Base-by-base conservation (phyloP, 2,113 vertebrate genomes). In the Myrmecophaga tridactyla region DNA sequence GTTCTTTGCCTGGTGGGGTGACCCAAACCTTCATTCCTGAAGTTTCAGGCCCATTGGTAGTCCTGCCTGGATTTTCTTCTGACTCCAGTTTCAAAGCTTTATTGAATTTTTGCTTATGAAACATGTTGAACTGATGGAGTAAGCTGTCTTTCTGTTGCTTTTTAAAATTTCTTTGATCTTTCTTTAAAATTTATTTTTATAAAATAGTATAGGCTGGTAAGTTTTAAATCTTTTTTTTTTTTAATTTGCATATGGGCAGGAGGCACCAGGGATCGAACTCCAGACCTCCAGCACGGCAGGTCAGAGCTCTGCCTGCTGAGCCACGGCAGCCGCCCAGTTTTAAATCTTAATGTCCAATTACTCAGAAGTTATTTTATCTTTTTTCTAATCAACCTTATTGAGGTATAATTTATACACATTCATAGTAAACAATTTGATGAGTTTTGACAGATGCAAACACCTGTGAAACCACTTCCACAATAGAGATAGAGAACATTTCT, bases 211-310 rank as follows among this genome's bases (percentile, higher is more conserved):
- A 80, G 70, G 41, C 13, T 87, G 46, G 43, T 67, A 67, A 72
- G 63, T 60, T 90, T 92, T 84, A 87, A 81, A 43, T 89, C 34
- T 93, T 91, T n/a, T n/a, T n/a, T n/a, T n/a, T n/a, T n/a, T n/a
- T n/a, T n/a, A n/a, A n/a, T n/a, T n/a, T n/a, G n/a, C n/a, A n/a
- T n/a, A n/a, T n/a, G n/a, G n/a, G n/a, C n/a, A n/a, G n/a, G n/a
- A n/a, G n/a, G n/a, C n/a, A n/a, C n/a, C n/a, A n/a, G n/a, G n/a
- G n/a, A n/a, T n/a, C n/a, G n/a, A n/a, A n/a, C n/a, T n/a, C n/a
- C n/a, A n/a, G n/a, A n/a, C n/a, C n/a, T n/a, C n/a, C n/a, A n/a
- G n/a, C n/a, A n/a, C n/a, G n/a, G n/a, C n/a, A n/a, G n/a, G n/a
- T n/a, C n/a, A n/a, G n/a, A n/a, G n/a, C n/a, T n/a, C n/a, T n/a